Evolutionary conservation across 2,797 vertebrate species (phyloP), one percentile per base, ranked within the genome.

Genomic region (Trachops cirrhosus): DNA sequence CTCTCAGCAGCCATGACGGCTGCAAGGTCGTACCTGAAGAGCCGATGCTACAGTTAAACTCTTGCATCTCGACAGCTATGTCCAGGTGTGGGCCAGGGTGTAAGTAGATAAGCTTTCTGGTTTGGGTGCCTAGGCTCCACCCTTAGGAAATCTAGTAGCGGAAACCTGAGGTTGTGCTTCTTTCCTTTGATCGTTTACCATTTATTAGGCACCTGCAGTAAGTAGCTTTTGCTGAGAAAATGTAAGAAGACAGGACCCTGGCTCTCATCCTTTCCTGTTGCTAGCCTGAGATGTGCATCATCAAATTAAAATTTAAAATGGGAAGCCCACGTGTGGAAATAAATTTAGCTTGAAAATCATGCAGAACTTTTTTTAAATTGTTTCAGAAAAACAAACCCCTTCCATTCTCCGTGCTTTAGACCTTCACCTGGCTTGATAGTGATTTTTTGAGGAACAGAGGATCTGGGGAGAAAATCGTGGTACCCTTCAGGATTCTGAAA

Each of bases 281-380:
- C 95, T 96, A 44, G 48, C 59, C 77, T 92, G 78, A 86, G 77
- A 41, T 57, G 46, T 70, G 48, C 59, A 70, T 48, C 62, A 84
- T 93, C 71, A 93, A 85, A 94, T 96, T 94, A 93, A 94, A 91
- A 85, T 82, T 86, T 59, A 79, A 93, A 83, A 71, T 74, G 85
- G 19, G 34, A 90, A 77, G 62, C 75, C 82, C 82, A 80, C n/a
- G 21, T 34, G 14, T 84, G 92, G 87, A 82, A 73, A 54, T 75
- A 86, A 73, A 91, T 77, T 94, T 94, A 85, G 41, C 67, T 97
- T 89, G 82, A 41, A 92, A 93, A 77, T 78, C 46, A n/a, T 29
- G 79, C 44, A 88, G 94, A 94, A 84, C 75, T 95, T 96, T 80
- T 87, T 96, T 85, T 94, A 85, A 94, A 93, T 95, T 94, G 52